Evolutionary conservation across 2,797 vertebrate genomes (phyloP).

Genomic region (Limnodromus scolopaceus): DNA sequence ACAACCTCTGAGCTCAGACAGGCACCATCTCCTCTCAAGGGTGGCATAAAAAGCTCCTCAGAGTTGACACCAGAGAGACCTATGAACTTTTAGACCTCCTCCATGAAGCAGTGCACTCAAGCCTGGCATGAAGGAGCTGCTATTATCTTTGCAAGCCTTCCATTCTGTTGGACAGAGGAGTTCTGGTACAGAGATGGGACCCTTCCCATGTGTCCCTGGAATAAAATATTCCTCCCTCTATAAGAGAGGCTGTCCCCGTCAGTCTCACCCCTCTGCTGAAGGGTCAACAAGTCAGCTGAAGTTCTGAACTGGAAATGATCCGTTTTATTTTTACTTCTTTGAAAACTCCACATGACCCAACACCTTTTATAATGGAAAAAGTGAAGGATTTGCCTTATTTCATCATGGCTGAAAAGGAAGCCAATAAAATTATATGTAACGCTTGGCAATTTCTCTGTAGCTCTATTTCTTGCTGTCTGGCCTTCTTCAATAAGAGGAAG

Average conservation of each 20-base stretch:
- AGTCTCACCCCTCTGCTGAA: not conserved
- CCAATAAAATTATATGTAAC: not conserved
- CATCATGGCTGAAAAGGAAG: not conserved
- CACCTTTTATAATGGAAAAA: not conserved
- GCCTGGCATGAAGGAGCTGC: not conserved
- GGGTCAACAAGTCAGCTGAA: not conserved
- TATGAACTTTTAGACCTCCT: not conserved
- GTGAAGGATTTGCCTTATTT: not conserved
- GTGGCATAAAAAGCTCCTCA: not conserved
- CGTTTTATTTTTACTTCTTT: not conserved
- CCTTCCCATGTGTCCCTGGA: not conserved
- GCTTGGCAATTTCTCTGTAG: not conserved
- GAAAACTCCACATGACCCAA: not conserved
- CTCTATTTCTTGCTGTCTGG: not conserved
- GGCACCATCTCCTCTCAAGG: not conserved
- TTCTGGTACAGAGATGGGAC: not conserved
- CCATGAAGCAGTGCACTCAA: not conserved
- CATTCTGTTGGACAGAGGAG: not conserved
- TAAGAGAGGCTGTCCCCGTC: not conserved
- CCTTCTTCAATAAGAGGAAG: not conserved
- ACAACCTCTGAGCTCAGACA: not conserved
- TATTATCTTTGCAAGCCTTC: not conserved
- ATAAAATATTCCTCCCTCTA: not conserved
- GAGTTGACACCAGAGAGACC: not conserved
- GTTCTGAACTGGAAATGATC: not conserved